Evolutionary conservation across 2,888 invertebrate genomes (phyloP).

Genomic region (Rotaria magnacalcarata): DNA sequence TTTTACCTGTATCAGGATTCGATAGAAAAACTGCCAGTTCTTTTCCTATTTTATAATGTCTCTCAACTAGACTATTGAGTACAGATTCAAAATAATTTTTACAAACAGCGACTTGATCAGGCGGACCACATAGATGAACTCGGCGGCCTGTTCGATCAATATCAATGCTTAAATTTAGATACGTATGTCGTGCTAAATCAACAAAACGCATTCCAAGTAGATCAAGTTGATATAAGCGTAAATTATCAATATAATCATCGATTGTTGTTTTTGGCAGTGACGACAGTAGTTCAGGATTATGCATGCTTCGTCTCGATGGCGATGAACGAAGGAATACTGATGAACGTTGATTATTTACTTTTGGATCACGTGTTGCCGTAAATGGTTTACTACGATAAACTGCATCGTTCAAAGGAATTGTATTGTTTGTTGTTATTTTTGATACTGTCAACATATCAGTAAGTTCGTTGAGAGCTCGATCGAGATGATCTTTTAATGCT

Average conservation of each 20-base stretch:
- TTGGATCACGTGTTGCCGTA: constrained; percentile 6
- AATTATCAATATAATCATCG: constrained; percentile 1
- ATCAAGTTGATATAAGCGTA: constrained; percentile 28
- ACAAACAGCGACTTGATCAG: constrained; percentile 16
- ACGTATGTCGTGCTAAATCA: neutral
- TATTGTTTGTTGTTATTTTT: neutral
- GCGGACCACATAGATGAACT: neutral
- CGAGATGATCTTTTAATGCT: constrained; percentile 29
- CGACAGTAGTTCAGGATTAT: neutral
- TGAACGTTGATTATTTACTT: constrained; percentile 19
- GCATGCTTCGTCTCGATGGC: neutral
- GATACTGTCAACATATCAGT: neutral
- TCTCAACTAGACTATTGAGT: neutral
- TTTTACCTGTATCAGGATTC: constrained; percentile 17
- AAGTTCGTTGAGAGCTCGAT: constrained; percentile 23
- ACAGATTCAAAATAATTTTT: constrained; percentile 31
- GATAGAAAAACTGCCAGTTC: constrained; percentile 32
- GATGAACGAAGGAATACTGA: neutral
- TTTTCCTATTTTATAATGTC: neutral
- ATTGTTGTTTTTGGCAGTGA: neutral
- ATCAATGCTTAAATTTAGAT: neutral
- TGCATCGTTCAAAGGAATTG: neutral
- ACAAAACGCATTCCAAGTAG: constrained; percentile 6
- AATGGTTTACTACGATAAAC: constrained; percentile 16
- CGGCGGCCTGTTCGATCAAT: neutral